A percentile compares a stretch with the other conserved stretches of the same genome.
These are phyloP conservation scores for Agapetus fuscipes DNA, from an alignment of 2,888 invertebrate genomes.

Conservation along the genomic window DNA sequence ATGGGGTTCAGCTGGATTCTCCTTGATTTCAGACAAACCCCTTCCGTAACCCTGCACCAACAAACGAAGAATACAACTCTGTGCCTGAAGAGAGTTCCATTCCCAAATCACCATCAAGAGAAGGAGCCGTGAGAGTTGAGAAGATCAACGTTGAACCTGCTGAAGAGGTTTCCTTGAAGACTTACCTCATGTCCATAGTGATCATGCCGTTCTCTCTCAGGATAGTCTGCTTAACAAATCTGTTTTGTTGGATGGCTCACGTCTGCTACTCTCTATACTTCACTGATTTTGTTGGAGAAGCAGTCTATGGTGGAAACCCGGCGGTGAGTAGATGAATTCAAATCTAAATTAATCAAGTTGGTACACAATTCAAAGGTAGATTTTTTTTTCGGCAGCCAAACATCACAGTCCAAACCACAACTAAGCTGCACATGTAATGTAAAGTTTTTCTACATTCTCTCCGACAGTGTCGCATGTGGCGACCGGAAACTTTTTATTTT, in stretches of 20 bases:
- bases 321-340: slow-evolving; percentile 46
- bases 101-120: slow-evolving; percentile 22
- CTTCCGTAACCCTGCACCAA: slow-evolving; percentile 9
- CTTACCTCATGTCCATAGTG: slow-evolving; percentile 84
- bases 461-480: background rate
- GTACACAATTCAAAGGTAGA: no score
- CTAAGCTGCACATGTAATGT: background rate
- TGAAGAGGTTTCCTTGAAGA: slow-evolving; percentile 47
- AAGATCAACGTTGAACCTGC: slow-evolving; percentile 3
- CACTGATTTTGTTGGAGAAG: slow-evolving; percentile 91
- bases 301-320: slow-evolving; percentile 83
- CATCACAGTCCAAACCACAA: no score
- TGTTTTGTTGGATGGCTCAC: slow-evolving; percentile 98
- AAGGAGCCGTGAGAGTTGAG: slow-evolving; percentile 4
- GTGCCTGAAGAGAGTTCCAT: slow-evolving; percentile 32
- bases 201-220: slow-evolving; percentile 82
- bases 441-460: no score
- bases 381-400: no score
- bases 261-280: slow-evolving; percentile 95
- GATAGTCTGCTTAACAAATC: slow-evolving; percentile 83
- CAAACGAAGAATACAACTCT: slow-evolving; percentile 22
- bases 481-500: no score
- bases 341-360: background rate
- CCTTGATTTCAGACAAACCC: slow-evolving; percentile 21
- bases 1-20: no score